phyloP scores from a whole-genome alignment of 1,140 invertebrate genomes.

The Galendromus occidentalis region DNA sequence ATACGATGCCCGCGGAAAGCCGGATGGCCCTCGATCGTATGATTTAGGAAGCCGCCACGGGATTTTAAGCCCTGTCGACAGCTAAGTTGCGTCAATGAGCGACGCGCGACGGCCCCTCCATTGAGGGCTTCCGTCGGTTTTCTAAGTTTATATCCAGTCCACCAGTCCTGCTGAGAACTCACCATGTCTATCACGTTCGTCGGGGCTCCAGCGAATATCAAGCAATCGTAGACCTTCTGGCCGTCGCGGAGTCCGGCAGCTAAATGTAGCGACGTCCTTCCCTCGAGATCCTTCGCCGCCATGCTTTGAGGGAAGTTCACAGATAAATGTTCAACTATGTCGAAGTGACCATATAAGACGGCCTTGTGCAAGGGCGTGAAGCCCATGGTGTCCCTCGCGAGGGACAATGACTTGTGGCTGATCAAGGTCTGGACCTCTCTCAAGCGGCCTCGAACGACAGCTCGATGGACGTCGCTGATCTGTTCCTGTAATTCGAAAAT shows the following conservation, averaged over 20 bases:
- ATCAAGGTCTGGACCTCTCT: conserved; percentile 59
- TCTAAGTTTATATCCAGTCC: too few species aligned
- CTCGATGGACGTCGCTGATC: conserved; percentile 34
- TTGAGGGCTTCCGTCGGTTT: too few species aligned
- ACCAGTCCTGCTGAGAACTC: too few species aligned
- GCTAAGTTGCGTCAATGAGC: too few species aligned
- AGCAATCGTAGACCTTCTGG: conserved; percentile 38
- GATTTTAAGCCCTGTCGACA: too few species aligned
- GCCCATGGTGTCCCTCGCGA: conserved; percentile 61
- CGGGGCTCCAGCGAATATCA: conserved; percentile 45
- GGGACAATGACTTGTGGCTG: conserved; percentile 71
- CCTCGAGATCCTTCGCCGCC: conserved; percentile 30
- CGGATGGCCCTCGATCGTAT: too few species aligned
- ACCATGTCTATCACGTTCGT: conserved; percentile 39
- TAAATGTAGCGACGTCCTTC: conserved; percentile 59
- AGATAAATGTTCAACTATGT: conserved; percentile 31
- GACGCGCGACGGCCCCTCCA: too few species aligned
- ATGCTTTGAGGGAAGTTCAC: conserved; percentile 18
- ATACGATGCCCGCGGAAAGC: too few species aligned
- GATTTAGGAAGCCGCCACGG: too few species aligned
- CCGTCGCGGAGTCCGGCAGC: conserved; percentile 44
- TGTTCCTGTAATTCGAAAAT: conserved; percentile 19
- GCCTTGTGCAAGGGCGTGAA: conserved; percentile 81
- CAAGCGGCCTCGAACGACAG: conserved; percentile 61
- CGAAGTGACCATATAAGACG: conserved; percentile 64